Evolutionary conservation across 64 coral and sea anemone genomes (phyloP), one percentile per base, ranked within the genome.

Genomic region (Porites lutea): DNA sequence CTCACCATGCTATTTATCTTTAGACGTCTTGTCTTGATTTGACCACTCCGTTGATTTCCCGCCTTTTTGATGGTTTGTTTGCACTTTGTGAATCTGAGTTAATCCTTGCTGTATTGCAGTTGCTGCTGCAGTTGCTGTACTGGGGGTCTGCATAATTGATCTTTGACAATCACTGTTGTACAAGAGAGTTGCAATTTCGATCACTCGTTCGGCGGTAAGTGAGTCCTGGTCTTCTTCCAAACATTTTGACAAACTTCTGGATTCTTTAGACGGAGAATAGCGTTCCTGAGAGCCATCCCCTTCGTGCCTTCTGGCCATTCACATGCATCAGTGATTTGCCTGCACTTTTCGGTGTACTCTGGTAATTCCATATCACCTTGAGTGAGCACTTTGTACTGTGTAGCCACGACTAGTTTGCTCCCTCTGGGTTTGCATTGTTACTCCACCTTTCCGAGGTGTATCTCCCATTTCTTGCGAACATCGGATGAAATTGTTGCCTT

Each of bases 111-210:
- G 77, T 18, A 60, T 79, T 18, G 53, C 55, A 46, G 53, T 80
- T 9, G 57, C 78, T 61, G 78, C 78, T 0, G 55, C 55, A n/a
- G 54, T 11, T 80, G 78, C 78, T 22, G 78, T 80, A 59, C 78
- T 80, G 54, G 37, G 53, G 44, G 78, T 44, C n/a, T 80, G 55
- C 78, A 80, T 80, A 48, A 80, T 80, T 19, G 78, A 59, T 80
- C 78, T 80, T 80, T 80, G 78, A 59, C 78, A 80, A 80, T 80
- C 55, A 21, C 78, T 60, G n/a, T 80, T 80, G 54, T 80, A 61
- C 7, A 80, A 10, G 78, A 59, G 19, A 58, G 52, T 80, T 19
- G 78, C 53, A 48, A 80, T 60, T 23, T 80, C 11, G 57, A 62
- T 80, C n/a, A 80, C 12, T 59, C 78, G 52, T 58, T 80, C 78